These are phyloP conservation scores for Hippasteria phrygiana DNA, from an alignment of 53 echinoderm and acorn worm genomes.

Conservation along the genomic window DNA sequence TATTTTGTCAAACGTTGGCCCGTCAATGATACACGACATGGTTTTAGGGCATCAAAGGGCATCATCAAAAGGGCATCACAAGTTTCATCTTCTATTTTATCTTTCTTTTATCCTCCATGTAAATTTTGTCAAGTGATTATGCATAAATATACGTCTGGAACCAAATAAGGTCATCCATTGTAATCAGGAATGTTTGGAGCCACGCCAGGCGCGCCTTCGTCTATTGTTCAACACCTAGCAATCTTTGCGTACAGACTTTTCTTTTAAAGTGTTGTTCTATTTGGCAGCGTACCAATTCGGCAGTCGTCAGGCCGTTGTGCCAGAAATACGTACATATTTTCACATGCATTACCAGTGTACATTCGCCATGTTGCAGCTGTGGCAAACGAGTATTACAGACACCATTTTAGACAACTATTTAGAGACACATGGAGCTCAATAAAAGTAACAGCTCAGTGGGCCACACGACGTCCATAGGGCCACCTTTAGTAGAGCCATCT, in stretches of 20 bases:
- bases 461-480: neutral
- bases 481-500: neutral
- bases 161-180: neutral
- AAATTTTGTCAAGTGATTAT: neutral
- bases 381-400: slow-evolving; percentile 9
- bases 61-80: too few species aligned
- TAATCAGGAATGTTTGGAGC: neutral
- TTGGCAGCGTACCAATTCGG: neutral
- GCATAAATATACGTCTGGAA: neutral
- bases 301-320: neutral
- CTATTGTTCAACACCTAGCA: slow-evolving; percentile 34
- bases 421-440: slow-evolving; percentile 28
- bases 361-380: slow-evolving; percentile 50
- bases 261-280: neutral
- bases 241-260: too few species aligned
- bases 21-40: too few species aligned
- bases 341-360: neutral
- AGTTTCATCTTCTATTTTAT: too few species aligned
- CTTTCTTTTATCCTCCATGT: too few species aligned
- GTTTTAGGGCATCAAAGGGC: too few species aligned
- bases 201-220: neutral
- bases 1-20: too few species aligned
- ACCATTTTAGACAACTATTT: too few species aligned
- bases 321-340: neutral
- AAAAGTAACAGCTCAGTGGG: neutral